Base-by-base conservation (phyloP, 2,888 invertebrate genomes). In the Biston stratarius region DNA sequence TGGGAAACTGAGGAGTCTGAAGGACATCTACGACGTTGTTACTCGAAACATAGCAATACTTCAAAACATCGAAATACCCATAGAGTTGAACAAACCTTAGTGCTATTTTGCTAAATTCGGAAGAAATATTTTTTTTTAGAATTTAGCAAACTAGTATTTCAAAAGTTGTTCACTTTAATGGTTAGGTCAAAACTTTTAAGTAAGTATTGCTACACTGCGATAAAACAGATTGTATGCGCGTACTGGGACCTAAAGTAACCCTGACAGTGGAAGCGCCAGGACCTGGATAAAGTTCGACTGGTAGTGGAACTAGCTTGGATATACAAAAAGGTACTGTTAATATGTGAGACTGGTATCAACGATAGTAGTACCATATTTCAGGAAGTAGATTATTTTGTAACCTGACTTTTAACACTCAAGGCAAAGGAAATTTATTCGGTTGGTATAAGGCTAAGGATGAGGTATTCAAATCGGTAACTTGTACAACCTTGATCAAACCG, bases 251-350 rank as follows among this genome's bases (percentile, higher is more conserved):
- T 24, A 2, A 34, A 34, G 34, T 1, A 51, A 51, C 6, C n/a
- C 51, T 49, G 34, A 53, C 36, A 36, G n/a, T 38, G 34, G 38
- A 58, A 38, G 6, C 36, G 52, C 45, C 8, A 15, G 56, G 48
- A 45, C 34, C n/a, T 14, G 12, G 24, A 8, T 62, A 11, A 34
- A 11, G 53, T 53, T 45, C 36, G n/a, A 15, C 7, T 47, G 47
- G 52, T 48, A 33, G 14, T n/a, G 11, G 52, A 10, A 14, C 52
- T 9, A 36, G 14, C 9, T 52, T 38, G 12, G 8, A 34, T 51
- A 8, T n/a, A 51, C 49, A n/a, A n/a, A 12, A 5, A 5, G 9
- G 49, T 51, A 12, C 49, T 51, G 14, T 33, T 5, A n/a, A 51
- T 51, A 14, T 34, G 9, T n/a, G n/a, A 51, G 9, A 34, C 1